Base-by-base conservation (phyloP, 2,113 vertebrate genomes). In the Brachyhypopomus occidentalis region DNA sequence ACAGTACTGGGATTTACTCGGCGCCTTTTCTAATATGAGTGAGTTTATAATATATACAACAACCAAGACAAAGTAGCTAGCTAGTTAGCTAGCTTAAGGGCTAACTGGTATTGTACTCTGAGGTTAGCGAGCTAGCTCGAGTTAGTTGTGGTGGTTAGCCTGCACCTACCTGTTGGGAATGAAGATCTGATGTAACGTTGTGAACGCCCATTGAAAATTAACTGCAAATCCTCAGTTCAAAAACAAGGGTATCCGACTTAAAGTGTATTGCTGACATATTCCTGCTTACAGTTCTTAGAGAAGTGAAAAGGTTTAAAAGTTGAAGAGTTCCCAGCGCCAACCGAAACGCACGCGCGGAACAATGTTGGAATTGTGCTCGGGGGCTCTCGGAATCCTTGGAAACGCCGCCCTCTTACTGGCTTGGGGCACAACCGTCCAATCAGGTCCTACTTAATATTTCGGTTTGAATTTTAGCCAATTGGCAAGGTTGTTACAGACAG, bases 341-440 rank as follows among this genome's bases (percentile, higher is more conserved):
- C 41, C 72, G 67, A 63, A 41, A 72, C 19, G 67, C 55, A 52
- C 52, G 66, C 77, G 77, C 77, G 62, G 77, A 79, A 79, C 82
- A 84, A 69, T 80, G 82, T 76, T 84, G 82, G 82, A 80, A 84
- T 84, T 84, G 82, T 84, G 82, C 77, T 73, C 63, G 71, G 72
- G 73, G 73, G 52, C 56, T 55, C 80, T 38, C 71, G 45, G 75
- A 84, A 83, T 84, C 90, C 84, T 83, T 70, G 83, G 86, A 90
- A 92, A 90, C 91, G 86, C 89, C 90, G 82, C 70, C 55, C 84
- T 75, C 27, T 73, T 30, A 20, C 38, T 52, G 45, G 45, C 45
- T 52, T 9, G 45, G 45, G 45, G 25, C 45, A 45, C 72, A 22
- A 8, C 36, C 45, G 45, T 60, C 93, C 93, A 93, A 93, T 93